A percentile compares a stretch with the other conserved stretches of the same genome.
Conservation (phyloP, 1,140 invertebrate genomes). For the Drosophila murphyi region DNA sequence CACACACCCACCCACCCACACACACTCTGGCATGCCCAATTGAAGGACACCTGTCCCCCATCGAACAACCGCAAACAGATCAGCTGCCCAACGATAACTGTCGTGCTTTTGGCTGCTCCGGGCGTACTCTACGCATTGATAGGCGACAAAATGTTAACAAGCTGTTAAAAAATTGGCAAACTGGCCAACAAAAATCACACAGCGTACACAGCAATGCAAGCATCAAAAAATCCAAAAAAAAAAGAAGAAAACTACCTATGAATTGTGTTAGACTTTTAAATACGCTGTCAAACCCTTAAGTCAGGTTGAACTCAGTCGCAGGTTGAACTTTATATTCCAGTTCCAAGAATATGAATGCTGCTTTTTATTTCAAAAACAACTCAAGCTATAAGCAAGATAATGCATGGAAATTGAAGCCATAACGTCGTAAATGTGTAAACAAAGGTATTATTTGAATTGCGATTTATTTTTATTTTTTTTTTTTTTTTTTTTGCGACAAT, state of each 20-base stretch:
- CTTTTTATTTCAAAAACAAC: no score
- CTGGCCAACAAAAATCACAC: slow-evolving; percentile 57
- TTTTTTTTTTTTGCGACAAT: no score
- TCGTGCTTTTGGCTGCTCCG: slow-evolving; percentile 8
- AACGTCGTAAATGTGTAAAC: no score
- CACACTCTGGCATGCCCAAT: background rate
- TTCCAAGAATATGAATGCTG: no score
- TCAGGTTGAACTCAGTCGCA: background rate
- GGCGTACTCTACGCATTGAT: slow-evolving; percentile 50
- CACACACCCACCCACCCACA: background rate
- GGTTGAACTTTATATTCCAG: no score
- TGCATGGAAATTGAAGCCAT: no score
- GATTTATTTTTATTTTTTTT: no score
- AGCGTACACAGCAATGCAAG: slow-evolving; percentile 10
- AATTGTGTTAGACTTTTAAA: background rate
- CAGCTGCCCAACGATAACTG: slow-evolving; percentile 31
- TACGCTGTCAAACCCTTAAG: background rate
- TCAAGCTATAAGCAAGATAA: no score
- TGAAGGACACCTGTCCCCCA: slow-evolving; percentile 1
- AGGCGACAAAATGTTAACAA: slow-evolving; percentile 81
- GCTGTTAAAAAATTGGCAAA: slow-evolving; percentile 79
- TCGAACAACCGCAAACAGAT: slow-evolving; percentile 42
- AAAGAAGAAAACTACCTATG: background rate
- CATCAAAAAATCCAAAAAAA: background rate
- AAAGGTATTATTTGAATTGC: no score